Conservation (phyloP, 1,140 invertebrate genomes). For the Geopemphigus sp. region DNA sequence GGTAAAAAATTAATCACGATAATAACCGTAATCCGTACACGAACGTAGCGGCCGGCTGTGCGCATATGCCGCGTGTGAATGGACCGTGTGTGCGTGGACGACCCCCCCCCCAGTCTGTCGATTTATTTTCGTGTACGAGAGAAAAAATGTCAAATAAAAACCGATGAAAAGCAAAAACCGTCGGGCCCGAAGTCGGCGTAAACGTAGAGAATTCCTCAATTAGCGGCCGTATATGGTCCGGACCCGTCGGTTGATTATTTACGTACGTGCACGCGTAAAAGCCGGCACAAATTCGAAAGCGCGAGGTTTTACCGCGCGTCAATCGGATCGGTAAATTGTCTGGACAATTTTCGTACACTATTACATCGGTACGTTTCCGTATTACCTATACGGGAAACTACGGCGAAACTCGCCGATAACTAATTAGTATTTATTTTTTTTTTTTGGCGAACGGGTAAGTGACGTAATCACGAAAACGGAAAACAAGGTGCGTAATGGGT, state of each 20-base stretch:
- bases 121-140: neutral
- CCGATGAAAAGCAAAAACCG: slow-evolving; percentile 32
- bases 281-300: neutral
- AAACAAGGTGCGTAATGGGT: neutral
- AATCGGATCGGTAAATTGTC: neutral
- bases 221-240: neutral
- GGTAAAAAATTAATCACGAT: neutral
- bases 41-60: no score
- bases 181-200: neutral
- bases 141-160: slow-evolving; percentile 22
- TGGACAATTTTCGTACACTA: no score
- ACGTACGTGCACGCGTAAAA: neutral
- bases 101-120: no score
- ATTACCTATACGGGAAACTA: neutral
- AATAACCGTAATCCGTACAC: slow-evolving; percentile 21
- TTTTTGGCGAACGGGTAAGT: neutral
- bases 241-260: neutral
- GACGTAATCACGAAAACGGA: slow-evolving; percentile 3
- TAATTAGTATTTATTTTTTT: slow-evolving; percentile 20
- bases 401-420: neutral
- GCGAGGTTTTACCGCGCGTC: neutral
- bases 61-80: neutral
- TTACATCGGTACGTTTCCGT: no score
- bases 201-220: slow-evolving; percentile 11
- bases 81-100: no score